Evolutionary conservation across 2,888 invertebrate genomes (phyloP).

Genomic region (Catocala sponsa): DNA sequence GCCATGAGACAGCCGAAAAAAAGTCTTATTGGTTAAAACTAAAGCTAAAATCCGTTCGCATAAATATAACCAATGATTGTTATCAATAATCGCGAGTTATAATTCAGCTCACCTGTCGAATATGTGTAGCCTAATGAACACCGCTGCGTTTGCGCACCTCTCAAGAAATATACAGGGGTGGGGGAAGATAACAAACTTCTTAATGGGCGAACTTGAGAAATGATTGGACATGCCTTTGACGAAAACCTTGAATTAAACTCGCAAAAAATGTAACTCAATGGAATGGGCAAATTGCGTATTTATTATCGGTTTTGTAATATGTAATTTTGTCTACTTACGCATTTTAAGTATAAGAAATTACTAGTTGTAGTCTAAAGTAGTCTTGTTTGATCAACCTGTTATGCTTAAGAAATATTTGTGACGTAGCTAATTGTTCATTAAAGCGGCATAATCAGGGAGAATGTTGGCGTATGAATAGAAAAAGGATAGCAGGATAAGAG

Average conservation of each 20-base stretch:
- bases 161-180: conserved; percentile 11
- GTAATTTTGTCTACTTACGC: conserved; percentile 7
- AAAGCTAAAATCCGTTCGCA: background rate
- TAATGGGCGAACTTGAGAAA: conserved; percentile 47
- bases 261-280: too few species aligned
- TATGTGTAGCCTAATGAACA: conserved; percentile 41
- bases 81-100: conserved; percentile 41
- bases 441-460: too few species aligned
- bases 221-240: conserved; percentile 43
- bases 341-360: conserved; percentile 30
- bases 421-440: too few species aligned
- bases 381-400: too few species aligned
- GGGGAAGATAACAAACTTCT: conserved; percentile 59
- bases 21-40: background rate
- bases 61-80: conserved; percentile 18
- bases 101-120: conserved; percentile 26
- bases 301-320: background rate
- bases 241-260: too few species aligned
- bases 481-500: too few species aligned
- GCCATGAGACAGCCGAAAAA: too few species aligned
- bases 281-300: too few species aligned
- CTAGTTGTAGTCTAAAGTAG: background rate
- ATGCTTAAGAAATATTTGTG: too few species aligned
- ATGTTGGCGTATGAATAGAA: too few species aligned
- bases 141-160: conserved; percentile 59